A percentile compares a stretch with the other conserved stretches of the same genome.
These are phyloP conservation scores for Trissolcus basalis DNA, from an alignment of 1,140 invertebrate species.

Conservation along the genomic window DNA sequence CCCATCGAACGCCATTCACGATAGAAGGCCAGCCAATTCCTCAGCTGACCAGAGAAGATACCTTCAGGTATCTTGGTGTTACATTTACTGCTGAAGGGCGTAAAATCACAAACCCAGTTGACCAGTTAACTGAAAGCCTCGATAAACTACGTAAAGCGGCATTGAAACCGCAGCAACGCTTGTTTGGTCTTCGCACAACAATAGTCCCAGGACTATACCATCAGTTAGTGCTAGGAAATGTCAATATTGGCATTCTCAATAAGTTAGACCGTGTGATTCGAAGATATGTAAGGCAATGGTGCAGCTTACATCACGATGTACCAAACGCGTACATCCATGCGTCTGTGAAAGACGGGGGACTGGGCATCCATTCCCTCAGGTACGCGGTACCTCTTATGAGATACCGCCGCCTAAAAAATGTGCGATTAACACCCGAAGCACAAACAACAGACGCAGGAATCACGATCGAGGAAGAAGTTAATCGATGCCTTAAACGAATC, in stretches of 20 bases:
- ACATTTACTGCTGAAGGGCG: slow-evolving; percentile 8
- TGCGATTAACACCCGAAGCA: neutral
- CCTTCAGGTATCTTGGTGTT: slow-evolving; percentile 1
- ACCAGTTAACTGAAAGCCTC: neutral
- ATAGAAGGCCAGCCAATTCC: neutral
- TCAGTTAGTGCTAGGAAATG: slow-evolving; percentile 37
- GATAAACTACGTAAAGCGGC: neutral
- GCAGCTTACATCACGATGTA: slow-evolving; percentile 64
- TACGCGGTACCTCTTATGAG: slow-evolving; percentile 34
- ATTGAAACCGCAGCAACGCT: slow-evolving; percentile 8
- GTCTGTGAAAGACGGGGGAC: slow-evolving; percentile 57
- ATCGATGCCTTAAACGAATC: slow-evolving; percentile 29
- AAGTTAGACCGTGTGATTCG: slow-evolving; percentile 61
- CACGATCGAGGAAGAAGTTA: slow-evolving; percentile 23
- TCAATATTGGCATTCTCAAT: slow-evolving; percentile 48
- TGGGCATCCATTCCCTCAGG: slow-evolving; percentile 52
- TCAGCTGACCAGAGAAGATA: slow-evolving; percentile 2
- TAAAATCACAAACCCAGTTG: too few species aligned
- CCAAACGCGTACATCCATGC: slow-evolving; percentile 66
- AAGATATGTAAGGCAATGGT: slow-evolving; percentile 57
- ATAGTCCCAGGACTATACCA: neutral
- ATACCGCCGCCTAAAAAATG: slow-evolving; percentile 1
- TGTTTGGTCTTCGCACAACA: slow-evolving; percentile 2
- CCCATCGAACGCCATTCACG: neutral
- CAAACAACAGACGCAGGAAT: neutral